Conservation (phyloP, 2,113 vertebrate genomes). For the Grammomys surdaster region DNA sequence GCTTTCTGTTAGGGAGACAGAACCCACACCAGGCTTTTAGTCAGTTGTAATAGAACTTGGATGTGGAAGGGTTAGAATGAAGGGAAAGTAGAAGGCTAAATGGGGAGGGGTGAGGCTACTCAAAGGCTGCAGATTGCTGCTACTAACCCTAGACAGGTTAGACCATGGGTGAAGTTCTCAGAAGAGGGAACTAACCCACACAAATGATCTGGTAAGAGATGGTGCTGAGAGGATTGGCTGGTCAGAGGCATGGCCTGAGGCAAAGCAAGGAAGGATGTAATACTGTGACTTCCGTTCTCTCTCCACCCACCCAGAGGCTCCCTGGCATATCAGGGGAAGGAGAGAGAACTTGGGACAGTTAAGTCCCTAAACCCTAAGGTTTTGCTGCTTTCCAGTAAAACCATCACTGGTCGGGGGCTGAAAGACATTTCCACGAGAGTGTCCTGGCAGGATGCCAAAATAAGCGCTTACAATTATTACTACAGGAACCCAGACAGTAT, state of each 20-base stretch:
- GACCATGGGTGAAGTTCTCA: fast-evolving
- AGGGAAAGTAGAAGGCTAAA: background rate
- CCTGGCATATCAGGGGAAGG: background rate
- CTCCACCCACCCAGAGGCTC: background rate
- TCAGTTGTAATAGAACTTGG: background rate
- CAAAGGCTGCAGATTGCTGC: background rate
- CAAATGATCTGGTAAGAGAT: background rate
- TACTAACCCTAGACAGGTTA: background rate
- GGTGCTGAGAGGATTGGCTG: background rate
- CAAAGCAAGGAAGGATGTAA: background rate
- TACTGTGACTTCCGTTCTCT: background rate
- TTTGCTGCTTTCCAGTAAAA: background rate
- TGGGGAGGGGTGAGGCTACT: background rate
- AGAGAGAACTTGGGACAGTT: background rate
- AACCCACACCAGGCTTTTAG: background rate
- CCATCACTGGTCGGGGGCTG: background rate
- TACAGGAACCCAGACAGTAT: fast-evolving
- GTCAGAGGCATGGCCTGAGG: background rate
- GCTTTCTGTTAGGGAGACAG: background rate
- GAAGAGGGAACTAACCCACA: background rate
- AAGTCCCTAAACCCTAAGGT: background rate
- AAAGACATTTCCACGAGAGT: background rate
- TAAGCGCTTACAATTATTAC: too few species aligned
- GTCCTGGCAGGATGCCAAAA: too few species aligned
- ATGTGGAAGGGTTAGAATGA: background rate